These are phyloP conservation scores for Eilema griseolum DNA, from an alignment of 2,888 invertebrate species.

Conservation along the genomic window DNA sequence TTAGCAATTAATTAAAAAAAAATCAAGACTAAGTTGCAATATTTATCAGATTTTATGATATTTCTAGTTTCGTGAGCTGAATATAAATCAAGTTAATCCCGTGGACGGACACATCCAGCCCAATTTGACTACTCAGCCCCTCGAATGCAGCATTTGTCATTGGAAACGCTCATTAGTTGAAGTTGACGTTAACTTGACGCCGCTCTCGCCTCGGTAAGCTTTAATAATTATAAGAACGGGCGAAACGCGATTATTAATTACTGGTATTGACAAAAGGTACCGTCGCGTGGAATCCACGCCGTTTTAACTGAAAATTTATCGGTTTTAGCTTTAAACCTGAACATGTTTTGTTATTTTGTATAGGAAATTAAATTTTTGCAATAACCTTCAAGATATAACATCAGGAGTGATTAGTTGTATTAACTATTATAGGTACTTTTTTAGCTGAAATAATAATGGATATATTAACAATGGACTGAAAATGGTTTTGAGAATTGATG, in stretches of 20 bases:
- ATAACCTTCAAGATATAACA: background rate
- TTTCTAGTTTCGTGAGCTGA: conserved; percentile 19
- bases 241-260: conserved; percentile 78
- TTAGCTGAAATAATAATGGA: background rate
- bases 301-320: conserved; percentile 67
- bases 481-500: background rate
- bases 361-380: conserved; percentile 15
- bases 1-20: background rate
- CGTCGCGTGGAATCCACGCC: conserved; percentile 56
- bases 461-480: background rate
- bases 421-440: too few species aligned
- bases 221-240: conserved; percentile 81
- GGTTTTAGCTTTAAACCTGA: conserved; percentile 55
- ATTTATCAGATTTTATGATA: background rate
- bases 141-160: conserved; percentile 82
- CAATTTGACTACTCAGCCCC: conserved; percentile 63
- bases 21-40: background rate
- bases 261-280: conserved; percentile 79
- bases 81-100: conserved; percentile 29
- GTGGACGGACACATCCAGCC: conserved; percentile 62
- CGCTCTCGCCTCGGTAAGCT: conserved; percentile 75
- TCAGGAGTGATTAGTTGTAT: background rate
- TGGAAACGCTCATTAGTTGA: conserved; percentile 80
- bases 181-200: conserved; percentile 84
- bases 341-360: conserved; percentile 45